A percentile compares a stretch with the other conserved stretches of the same genome.
Conservation (phyloP, 2,113 vertebrate species). For the Sylvietta virens region DNA sequence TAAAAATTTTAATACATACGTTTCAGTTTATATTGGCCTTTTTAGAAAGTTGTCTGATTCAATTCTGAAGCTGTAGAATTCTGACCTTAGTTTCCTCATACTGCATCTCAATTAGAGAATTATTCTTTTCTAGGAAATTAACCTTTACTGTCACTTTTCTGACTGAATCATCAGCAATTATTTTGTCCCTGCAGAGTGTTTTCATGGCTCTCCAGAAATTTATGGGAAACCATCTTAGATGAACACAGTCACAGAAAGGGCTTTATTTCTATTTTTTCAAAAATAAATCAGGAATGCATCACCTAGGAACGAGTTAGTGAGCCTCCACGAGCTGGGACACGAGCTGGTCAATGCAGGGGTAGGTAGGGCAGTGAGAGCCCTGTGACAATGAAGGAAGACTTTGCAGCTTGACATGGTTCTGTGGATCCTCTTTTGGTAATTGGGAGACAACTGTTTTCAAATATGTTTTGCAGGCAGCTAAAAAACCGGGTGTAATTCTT, state of each 20-base stretch:
- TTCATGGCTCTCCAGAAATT: neutral
- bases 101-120: neutral
- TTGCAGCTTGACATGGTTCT: neutral
- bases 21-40: neutral
- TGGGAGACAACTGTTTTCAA: neutral
- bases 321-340: fast-evolving
- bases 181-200: slow-evolving; percentile 4
- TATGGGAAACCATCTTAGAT: neutral
- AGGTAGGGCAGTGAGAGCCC: neutral
- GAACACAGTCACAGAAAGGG: neutral
- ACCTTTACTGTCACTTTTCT: slow-evolving; percentile 18
- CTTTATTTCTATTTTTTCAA: neutral
- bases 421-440: neutral
- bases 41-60: neutral
- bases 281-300: neutral
- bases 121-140: slow-evolving; percentile 26
- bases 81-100: neutral
- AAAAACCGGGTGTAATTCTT: neutral
- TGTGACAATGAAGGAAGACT: neutral
- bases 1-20: neutral
- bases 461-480: neutral
- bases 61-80: neutral
- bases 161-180: slow-evolving; percentile 43
- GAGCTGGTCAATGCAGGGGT: neutral
- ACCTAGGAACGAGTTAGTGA: neutral